Evolutionary conservation across 2,888 invertebrate genomes (phyloP).

Genomic region (Pristionchus arcanus): DNA sequence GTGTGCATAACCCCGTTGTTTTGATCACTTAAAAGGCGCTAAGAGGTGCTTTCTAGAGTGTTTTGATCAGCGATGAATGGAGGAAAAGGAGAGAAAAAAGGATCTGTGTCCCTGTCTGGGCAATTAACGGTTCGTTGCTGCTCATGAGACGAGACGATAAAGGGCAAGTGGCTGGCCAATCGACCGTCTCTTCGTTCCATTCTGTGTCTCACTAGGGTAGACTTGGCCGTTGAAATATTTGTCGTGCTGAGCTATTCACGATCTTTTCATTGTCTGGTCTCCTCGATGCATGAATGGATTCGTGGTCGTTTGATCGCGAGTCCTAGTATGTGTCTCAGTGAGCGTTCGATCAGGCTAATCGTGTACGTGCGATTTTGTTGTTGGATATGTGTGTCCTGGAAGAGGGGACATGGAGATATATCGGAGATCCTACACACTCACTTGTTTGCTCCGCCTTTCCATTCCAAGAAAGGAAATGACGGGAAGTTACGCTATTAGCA

Average conservation of each 20-base stretch:
- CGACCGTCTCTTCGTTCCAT: no score
- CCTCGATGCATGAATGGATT: neutral
- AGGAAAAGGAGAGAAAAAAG: neutral
- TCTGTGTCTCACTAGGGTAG: no score
- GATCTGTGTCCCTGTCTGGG: neutral
- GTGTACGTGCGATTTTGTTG: neutral
- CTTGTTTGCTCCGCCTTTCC: no score
- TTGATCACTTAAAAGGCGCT: neutral
- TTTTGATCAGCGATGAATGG: neutral
- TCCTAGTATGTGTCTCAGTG: no score
- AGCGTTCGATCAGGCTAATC: neutral
- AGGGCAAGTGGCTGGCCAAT: neutral
- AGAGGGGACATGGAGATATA: no score
- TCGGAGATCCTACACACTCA: no score
- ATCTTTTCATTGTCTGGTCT: neutral
- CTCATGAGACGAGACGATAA: neutral
- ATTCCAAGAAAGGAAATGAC: no score
- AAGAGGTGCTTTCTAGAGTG: neutral
- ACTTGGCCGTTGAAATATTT: no score
- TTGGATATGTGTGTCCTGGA: neutral
- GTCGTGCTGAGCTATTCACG: neutral
- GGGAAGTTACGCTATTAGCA: no score
- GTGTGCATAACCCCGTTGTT: conserved; percentile 14
- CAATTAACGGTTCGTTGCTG: neutral
- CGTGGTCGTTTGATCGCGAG: neutral